These are phyloP conservation scores for Okapia johnstoni DNA, from an alignment of 2,113 vertebrate genomes.

Conservation along the genomic window DNA sequence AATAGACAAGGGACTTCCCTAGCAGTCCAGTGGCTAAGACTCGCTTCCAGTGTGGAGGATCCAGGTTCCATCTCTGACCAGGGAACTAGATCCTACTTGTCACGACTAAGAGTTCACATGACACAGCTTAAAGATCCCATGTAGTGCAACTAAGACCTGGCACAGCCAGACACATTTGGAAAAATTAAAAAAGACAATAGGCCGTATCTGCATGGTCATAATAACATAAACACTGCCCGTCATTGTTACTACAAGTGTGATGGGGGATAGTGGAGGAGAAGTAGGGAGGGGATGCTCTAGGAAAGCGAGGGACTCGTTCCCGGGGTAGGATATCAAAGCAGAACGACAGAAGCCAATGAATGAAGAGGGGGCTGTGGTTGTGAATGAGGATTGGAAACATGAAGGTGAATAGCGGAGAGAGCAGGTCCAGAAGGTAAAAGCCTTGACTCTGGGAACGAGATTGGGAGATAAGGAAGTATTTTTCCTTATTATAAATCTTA, in stretches of 20 bases:
- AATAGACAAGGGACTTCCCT: not conserved
- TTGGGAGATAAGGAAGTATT: not conserved
- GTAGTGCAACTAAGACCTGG: not conserved
- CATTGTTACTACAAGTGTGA: not conserved
- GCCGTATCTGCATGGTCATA: not conserved
- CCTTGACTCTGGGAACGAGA: not conserved
- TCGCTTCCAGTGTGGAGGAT: not conserved
- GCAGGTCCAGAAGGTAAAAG: not conserved
- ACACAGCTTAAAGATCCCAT: not conserved
- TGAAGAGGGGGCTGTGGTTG: not conserved
- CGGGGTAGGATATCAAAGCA: rapidly evolving
- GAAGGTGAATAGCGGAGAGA: not conserved
- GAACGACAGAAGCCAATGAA: rapidly evolving
- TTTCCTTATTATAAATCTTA: not conserved
- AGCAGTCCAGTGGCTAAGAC: not conserved
- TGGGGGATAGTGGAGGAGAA: too few relatives aligned
- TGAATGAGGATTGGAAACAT: not conserved
- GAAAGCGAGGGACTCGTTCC: not conserved
- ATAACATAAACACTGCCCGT: not conserved
- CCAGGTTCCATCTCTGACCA: not conserved
- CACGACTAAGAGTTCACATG: not conserved
- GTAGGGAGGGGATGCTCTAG: not conserved
- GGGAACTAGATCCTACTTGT: not conserved
- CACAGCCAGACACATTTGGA: not conserved
- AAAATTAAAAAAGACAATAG: not conserved